Base-by-base conservation (phyloP, 2,113 vertebrate genomes). In the Melierax canorus region DNA sequence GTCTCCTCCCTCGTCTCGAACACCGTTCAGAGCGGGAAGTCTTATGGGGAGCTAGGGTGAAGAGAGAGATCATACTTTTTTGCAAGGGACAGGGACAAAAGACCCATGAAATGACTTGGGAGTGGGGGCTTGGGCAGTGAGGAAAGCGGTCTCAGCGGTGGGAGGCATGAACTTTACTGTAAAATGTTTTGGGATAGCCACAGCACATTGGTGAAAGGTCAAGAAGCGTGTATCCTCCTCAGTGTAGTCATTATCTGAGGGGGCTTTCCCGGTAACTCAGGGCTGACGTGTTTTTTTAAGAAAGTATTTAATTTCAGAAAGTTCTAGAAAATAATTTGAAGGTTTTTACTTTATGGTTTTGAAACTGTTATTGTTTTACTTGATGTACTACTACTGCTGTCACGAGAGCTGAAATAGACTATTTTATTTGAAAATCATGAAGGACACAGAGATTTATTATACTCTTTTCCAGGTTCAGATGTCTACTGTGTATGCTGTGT, bases 41-140 rank as follows among this genome's bases (percentile, higher is more conserved):
- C 36, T 66, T 36, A n/a, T 4, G 22, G 6, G 13, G 39, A 11
- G 39, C 8, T 59, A 45, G 12, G 22, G 17, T 8, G 36, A 69
- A 48, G 39, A 56, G 38, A 74, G 22, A 64, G 26, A 38, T 16
- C 15, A 17, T 15, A 22, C 2, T 23, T 48, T 62, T 77, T 51
- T 43, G 30, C 21, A 38, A 30, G 26, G 34, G 15, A 20, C 14
- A 55, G 59, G 39, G 41, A 51, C 10, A 56, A 66, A 79, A 55
- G 38, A 32, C 9, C 18, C 4, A 14, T 24, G 11, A 51, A 62
- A 82, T 41, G 24, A 41, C 17, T 23, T 45, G 38, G 46, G 41
- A 79, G 12, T 14, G 0, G 0, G 38, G 30, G 41, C 41, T 63
- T 30, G 10, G 41, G n/a, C 12, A 36, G 29, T 11, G 41, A 64